These are phyloP conservation scores for Tachycineta bicolor DNA, from an alignment of 2,113 vertebrate genomes.

Conservation along the genomic window DNA sequence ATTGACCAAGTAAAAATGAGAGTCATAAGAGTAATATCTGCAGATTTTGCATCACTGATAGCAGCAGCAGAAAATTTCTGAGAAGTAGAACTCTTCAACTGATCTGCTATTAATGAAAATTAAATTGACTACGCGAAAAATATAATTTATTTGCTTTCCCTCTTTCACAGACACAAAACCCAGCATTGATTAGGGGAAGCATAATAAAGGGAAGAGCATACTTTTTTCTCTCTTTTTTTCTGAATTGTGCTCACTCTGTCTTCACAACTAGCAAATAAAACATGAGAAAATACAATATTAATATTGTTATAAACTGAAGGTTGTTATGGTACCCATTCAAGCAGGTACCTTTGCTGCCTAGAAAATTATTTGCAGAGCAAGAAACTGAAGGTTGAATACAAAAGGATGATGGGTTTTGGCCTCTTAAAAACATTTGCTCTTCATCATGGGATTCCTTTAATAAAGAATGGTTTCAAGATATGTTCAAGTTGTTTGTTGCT, in stretches of 20 bases:
- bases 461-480: not conserved
- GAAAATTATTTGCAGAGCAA: not conserved
- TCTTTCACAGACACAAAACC: not conserved
- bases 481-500: not conserved
- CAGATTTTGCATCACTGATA: not conserved
- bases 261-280: not conserved
- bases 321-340: not conserved
- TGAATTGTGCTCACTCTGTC: not conserved
- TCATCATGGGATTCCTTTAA: not conserved
- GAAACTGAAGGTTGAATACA: not conserved
- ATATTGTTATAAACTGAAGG: not conserved
- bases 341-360: not conserved
- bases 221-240: not conserved
- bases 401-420: not conserved
- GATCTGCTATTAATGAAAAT: not conserved
- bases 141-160: not conserved
- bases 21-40: not conserved
- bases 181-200: not conserved
- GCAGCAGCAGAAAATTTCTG: not conserved
- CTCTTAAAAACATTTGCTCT: not conserved
- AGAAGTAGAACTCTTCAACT: not conserved
- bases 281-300: not conserved
- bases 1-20: not conserved
- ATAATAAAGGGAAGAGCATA: not conserved
- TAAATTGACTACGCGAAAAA: not conserved